Evolutionary conservation across 2,888 invertebrate genomes (phyloP).

Genomic region (Acronicta psi): DNA sequence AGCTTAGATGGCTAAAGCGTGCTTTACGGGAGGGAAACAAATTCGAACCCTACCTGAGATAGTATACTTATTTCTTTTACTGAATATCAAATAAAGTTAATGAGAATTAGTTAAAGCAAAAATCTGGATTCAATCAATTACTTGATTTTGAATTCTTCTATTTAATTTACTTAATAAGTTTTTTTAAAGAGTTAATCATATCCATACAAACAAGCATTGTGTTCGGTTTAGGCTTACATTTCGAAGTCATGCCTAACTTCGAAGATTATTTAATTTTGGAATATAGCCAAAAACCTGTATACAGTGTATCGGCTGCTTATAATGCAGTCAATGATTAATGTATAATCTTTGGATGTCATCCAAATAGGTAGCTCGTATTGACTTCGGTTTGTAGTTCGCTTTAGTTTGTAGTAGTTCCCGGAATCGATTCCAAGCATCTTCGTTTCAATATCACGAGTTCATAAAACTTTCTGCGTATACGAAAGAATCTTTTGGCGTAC

Average conservation of each 20-base stretch:
- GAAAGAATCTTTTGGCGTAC: no score
- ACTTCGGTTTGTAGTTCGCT: background rate
- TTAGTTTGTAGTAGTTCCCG: background rate
- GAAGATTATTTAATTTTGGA: conserved; percentile 4
- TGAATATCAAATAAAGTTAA: no score
- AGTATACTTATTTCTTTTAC: no score
- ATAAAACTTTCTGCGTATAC: background rate
- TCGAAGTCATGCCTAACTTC: background rate
- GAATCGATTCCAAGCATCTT: background rate
- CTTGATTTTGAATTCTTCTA: no score
- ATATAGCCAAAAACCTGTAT: background rate
- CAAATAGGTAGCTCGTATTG: conserved; percentile 12
- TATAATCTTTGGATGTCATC: conserved; percentile 25
- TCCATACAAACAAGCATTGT: no score
- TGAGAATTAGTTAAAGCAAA: no score
- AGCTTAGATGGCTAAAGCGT: no score
- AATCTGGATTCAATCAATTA: no score
- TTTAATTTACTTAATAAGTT: no score
- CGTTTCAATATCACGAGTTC: background rate
- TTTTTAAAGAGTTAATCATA: no score
- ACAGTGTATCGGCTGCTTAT: conserved; percentile 18
- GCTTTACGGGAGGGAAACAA: no score
- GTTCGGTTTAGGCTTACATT: background rate
- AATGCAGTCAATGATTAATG: conserved; percentile 22
- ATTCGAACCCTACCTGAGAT: no score